Base-by-base conservation (phyloP, 2,113 vertebrate species). In the Microcebus lehilahytsara region DNA sequence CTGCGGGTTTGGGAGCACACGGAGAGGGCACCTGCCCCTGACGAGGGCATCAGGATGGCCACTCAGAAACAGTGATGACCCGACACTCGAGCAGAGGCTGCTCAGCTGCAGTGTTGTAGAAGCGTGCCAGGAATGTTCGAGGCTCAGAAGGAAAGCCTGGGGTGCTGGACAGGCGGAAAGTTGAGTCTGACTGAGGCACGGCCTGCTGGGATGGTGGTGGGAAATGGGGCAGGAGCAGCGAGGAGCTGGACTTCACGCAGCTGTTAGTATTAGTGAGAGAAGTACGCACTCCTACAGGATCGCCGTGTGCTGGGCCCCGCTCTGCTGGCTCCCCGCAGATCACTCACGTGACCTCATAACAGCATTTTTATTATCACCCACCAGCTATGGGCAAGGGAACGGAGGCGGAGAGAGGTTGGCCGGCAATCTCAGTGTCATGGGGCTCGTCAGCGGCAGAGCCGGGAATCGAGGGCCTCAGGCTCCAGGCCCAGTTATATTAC, bases 391-490 rank as follows among this genome's bases (percentile, higher is more conserved):
- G 25, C 17, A 42, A 85, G 84, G 27, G 95, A 75, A 90, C 58
- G 37, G 66, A 84, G 51, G 13, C 22, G 4, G 2, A 32, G 40
- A 69, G 78, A 69, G 20, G 40, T 27, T 34, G 79, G n/a, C 13
- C 19, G 27, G 10, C 3, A 2, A 46, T 30, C 56, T 86, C 25
- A 6, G 27, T 9, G 30, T 42, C 30, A 0, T 14, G 8, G 0
- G 0, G 3, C 32, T 32, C 23, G 37, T 88, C n/a, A 37, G 78
- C 7, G 4, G 40, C 69, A 83, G 67, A 77, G 34, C 46, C 85
- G 20, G 37, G 46, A 51, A 17, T 14, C 23, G 1, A 34, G 37
- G 58, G 86, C 53, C 3, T 30, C 34, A 32, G 30, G 51, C 72
- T 72, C 30, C 56, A 17, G 30, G 7, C 5, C 51, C 49, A 9